Evolutionary conservation across 1,140 invertebrate genomes (phyloP).

Genomic region (Zaprionus ghesquierei): DNA sequence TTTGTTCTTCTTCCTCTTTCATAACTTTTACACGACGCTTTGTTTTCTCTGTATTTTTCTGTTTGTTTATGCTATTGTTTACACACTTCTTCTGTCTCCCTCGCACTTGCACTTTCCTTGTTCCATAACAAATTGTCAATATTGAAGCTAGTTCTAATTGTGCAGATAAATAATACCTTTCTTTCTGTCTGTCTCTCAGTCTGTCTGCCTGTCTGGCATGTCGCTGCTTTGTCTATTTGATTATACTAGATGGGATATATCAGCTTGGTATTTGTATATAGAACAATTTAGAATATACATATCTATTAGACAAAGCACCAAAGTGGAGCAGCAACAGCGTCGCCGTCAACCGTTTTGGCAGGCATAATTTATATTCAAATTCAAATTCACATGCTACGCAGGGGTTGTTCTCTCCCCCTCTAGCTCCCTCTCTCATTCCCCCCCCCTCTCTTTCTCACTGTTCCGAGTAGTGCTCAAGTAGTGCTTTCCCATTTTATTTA

Average conservation of each 20-base stretch:
- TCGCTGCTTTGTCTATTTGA: constrained; percentile 20
- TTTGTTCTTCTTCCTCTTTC: neutral
- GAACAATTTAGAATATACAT: neutral
- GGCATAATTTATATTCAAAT: constrained; percentile 56
- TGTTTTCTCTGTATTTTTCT: neutral
- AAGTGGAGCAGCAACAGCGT: constrained; percentile 56
- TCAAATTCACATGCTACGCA: constrained; percentile 7
- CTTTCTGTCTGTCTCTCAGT: constrained; percentile 10
- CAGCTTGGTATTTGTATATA: neutral
- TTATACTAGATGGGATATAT: constrained; percentile 5
- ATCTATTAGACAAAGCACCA: constrained; percentile 11
- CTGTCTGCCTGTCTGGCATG: constrained; percentile 12
- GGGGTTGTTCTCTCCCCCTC: neutral
- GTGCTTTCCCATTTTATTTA: constrained; percentile 66
- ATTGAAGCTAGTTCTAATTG: constrained; percentile 60
- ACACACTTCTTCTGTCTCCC: neutral
- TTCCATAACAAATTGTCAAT: constrained; percentile 51
- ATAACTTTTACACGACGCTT: neutral
- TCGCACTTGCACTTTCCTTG: neutral
- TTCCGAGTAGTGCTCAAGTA: constrained; percentile 46
- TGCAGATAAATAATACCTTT: constrained; percentile 55
- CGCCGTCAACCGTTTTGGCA: constrained; percentile 43
- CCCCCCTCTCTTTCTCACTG: neutral
- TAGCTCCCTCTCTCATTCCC: no score
- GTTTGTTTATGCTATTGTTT: neutral